Evolutionary conservation across 2,888 invertebrate genomes (phyloP).

Genomic region (Rhingia rostrata): DNA sequence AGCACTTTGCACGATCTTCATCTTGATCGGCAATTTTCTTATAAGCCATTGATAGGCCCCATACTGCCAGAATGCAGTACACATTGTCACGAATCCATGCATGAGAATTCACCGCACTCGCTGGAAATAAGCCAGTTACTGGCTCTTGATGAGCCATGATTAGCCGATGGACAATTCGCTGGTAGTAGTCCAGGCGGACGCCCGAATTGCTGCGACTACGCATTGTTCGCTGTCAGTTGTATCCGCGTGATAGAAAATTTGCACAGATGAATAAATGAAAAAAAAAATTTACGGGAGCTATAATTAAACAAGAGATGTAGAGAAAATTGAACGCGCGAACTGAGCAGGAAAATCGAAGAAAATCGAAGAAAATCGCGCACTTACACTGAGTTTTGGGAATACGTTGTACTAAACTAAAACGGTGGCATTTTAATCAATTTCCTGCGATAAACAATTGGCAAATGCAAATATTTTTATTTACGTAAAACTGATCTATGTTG

Average conservation of each 20-base stretch:
- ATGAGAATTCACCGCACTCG: slow-evolving; percentile 93
- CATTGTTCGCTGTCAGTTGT: slow-evolving; percentile 84
- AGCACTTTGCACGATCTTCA: slow-evolving; percentile 98
- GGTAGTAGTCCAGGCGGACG: slow-evolving; percentile 97
- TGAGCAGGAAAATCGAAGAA: background rate
- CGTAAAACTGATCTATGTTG: slow-evolving; percentile 31
- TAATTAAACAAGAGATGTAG: slow-evolving; percentile 62
- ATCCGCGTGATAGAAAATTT: slow-evolving; percentile 19
- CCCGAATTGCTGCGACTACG: slow-evolving; percentile 95
- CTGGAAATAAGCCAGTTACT: slow-evolving; percentile 97
- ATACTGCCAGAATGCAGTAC: slow-evolving; percentile 97
- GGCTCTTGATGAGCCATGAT: slow-evolving; percentile 98
- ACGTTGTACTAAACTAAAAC: slow-evolving; percentile 20
- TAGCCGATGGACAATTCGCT: slow-evolving; percentile 95
- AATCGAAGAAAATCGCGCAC: slow-evolving; percentile 15
- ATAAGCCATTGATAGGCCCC: slow-evolving; percentile 99
- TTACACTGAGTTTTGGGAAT: slow-evolving; percentile 33
- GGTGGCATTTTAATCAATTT: slow-evolving; percentile 25
- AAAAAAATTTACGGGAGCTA: slow-evolving; percentile 55
- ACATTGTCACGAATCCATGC: slow-evolving; percentile 99
- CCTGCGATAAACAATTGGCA: slow-evolving; percentile 7
- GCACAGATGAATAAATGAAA: background rate
- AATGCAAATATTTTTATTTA: slow-evolving; percentile 25
- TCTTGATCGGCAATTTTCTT: slow-evolving; percentile 99
- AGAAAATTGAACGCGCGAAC: slow-evolving; percentile 15